Base-by-base conservation (phyloP, 2,113 vertebrate species). In the Halcyon senegalensis region DNA sequence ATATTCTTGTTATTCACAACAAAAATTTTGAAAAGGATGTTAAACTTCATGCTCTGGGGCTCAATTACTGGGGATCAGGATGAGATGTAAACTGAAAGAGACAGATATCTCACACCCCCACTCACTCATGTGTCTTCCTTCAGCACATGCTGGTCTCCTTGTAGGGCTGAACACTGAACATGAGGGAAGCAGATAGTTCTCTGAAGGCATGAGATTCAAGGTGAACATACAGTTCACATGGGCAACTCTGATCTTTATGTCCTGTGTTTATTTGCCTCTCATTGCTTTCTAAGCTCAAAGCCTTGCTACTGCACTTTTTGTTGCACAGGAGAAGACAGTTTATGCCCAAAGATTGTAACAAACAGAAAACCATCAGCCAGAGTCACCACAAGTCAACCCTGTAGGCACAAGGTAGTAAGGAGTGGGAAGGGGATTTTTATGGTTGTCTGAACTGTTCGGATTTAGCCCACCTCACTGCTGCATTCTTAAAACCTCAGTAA, bases 1-100 rank as follows among this genome's bases (percentile, higher is more conserved):
- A 87, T 95, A 91, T 93, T 96, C 88, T 92, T 86, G 84, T 87
- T 83, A 91, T 59, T 96, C 59, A 87, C 84, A 92, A 94, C 77
- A 94, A 76, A 96, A 94, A 69, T 83, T 73, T 23, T 91, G 93
- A 94, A 76, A 91, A 91, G 74, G 59, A 87, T 94, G 87, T 94
- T 94, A 89, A 76, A 89, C 67, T 87, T 82, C 59, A 85, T 77
- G 89, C 89, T 96, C 85, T 85, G 70, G 70, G 85, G 77, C 89
- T 92, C 74, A 80, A 81, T 86, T 86, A 64, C 85, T 51, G 12
- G 67, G 84, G 69, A 94, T 87, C 25, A 27, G 70, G 20, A 43
- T 85, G 81, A 92, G 59, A 96, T 67, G 2, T 76, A 87, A 96
- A 94, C 35, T 68, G 80, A 64, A 95, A 78, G 67, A 76, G 84